Percentiles rank a stretch among this genome's conserved stretches.
phyloP scores from a whole-genome alignment of 2,113 vertebrate species.

The Lepisosteus osseus region DNA sequence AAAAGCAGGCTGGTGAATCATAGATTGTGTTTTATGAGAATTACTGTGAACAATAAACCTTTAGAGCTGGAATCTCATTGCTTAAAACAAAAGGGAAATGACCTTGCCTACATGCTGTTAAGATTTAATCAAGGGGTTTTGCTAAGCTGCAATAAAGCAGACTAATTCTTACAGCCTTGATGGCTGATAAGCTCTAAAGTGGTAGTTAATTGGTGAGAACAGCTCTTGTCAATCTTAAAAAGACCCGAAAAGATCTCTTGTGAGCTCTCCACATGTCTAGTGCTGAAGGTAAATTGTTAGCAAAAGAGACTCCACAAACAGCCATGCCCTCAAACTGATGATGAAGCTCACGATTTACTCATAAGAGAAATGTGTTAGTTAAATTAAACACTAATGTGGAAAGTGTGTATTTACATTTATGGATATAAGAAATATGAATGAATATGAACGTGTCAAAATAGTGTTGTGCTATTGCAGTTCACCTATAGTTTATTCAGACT shows the following conservation, averaged over 20 bases:
- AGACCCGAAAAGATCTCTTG: slow-evolving; percentile 22
- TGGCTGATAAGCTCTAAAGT: slow-evolving; percentile 32
- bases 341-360: slow-evolving; percentile 60
- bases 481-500: too few relatives aligned
- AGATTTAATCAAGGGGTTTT: slow-evolving; percentile 36
- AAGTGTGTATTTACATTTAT: neutral
- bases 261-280: slow-evolving; percentile 8
- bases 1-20: slow-evolving; percentile 40
- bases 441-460: neutral
- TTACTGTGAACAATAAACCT: slow-evolving; percentile 28
- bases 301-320: slow-evolving; percentile 44
- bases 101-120: slow-evolving; percentile 33
- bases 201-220: slow-evolving; percentile 33
- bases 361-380: slow-evolving; percentile 59
- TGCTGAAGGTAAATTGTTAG: slow-evolving; percentile 45
- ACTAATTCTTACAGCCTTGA: slow-evolving; percentile 23
- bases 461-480: too few relatives aligned
- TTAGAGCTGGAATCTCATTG: slow-evolving; percentile 19
- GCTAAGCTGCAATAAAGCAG: slow-evolving; percentile 37
- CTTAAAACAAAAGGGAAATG: slow-evolving; percentile 24
- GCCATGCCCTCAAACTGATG: slow-evolving; percentile 46
- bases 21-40: slow-evolving; percentile 36
- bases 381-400: slow-evolving; percentile 11
- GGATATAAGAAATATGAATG: neutral
- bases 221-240: slow-evolving; percentile 6